Percentiles rank a stretch among this genome's conserved stretches.
These are phyloP conservation scores for Hydrocynus forskahlii DNA, from an alignment of 2,797 vertebrate species.

Conservation along the genomic window DNA sequence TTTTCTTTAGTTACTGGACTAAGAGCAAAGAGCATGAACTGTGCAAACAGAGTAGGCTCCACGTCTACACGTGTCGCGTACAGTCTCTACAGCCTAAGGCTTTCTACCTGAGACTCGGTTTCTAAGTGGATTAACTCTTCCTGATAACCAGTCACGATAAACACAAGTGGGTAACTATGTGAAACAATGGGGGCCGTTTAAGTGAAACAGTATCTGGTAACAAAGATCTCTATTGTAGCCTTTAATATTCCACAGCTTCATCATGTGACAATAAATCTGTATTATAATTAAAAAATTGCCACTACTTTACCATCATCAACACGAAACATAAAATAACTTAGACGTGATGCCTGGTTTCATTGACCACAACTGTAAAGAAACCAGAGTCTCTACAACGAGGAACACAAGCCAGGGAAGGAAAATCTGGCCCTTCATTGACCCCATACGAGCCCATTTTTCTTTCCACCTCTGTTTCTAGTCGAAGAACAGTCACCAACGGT, in stretches of 20 bases:
- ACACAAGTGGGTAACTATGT: background rate
- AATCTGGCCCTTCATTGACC: no score
- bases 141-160: conserved; percentile 3
- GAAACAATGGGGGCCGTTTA: conserved; percentile 10
- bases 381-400: no score
- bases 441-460: no score
- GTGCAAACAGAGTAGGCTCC: conserved; percentile 45
- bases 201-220: background rate
- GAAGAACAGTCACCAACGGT: background rate
- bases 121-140: background rate
- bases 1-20: background rate
- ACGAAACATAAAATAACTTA: no score
- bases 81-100: background rate
- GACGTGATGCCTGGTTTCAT: no score
- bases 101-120: background rate
- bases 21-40: conserved; percentile 13
- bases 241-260: background rate
- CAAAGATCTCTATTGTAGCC: background rate
- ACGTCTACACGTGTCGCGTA: conserved; percentile 2
- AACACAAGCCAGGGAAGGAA: no score
- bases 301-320: no score
- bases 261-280: background rate
- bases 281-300: background rate
- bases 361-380: no score
- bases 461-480: no score